Evolutionary conservation across 2,888 invertebrate genomes (phyloP).

Genomic region (Drosophila demipolita): DNA sequence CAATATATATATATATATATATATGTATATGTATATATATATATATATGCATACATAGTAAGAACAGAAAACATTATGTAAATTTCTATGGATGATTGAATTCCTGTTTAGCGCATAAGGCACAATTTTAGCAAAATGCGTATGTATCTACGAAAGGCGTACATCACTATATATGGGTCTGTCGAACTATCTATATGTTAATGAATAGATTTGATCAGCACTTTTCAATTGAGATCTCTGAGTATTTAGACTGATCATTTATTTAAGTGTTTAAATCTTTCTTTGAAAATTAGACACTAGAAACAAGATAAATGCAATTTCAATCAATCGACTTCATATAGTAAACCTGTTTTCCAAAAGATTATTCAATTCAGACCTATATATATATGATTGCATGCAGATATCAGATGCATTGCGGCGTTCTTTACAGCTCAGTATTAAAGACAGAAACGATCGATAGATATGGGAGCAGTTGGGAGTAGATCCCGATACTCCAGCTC

Average conservation of each 20-base stretch:
- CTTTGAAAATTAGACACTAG: conserved; percentile 12
- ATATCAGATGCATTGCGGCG: conserved; percentile 20
- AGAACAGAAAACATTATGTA: conserved; percentile 34
- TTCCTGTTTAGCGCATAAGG: conserved; percentile 73
- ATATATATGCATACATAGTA: conserved; percentile 36
- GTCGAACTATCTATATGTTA: background rate
- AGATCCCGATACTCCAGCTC: conserved; percentile 1
- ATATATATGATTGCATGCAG: conserved; percentile 5
- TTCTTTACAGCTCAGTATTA: conserved; percentile 72
- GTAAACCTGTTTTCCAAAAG: conserved; percentile 1
- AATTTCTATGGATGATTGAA: conserved; percentile 55
- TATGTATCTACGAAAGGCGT: conserved; percentile 33
- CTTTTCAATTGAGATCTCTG: conserved; percentile 42
- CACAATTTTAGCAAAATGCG: conserved; percentile 46
- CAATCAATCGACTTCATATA: conserved; percentile 19
- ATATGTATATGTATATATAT: conserved; percentile 33
- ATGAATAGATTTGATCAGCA: conserved; percentile 18
- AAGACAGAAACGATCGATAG: conserved; percentile 13
- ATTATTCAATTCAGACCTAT: conserved; percentile 18
- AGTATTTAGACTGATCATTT: conserved; percentile 57
- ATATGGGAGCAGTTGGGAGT: background rate
- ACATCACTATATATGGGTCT: conserved; percentile 17
- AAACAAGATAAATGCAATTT: conserved; percentile 10
- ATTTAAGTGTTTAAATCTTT: conserved; percentile 27
- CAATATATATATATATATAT: conserved; percentile 40